phyloP scores from a whole-genome alignment of 2,888 invertebrate species.

The Cantharis flavilabris region DNA sequence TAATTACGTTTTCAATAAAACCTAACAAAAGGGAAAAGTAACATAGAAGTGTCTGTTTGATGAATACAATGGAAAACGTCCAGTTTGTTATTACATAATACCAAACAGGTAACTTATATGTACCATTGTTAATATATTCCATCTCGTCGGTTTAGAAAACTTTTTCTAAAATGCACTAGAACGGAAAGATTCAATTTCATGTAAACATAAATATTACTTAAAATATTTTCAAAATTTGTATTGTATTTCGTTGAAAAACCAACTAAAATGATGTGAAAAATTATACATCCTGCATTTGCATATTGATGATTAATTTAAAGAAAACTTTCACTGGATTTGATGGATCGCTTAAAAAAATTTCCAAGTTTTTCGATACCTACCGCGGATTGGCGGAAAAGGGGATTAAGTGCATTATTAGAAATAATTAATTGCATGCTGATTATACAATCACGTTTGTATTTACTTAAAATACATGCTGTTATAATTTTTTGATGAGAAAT shows the following conservation, averaged over 20 bases:
- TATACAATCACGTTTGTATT: not conserved
- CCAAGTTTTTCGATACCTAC: not conserved
- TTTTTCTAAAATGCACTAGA: conserved; percentile 1
- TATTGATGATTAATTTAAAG: not conserved
- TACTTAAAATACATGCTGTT: not conserved
- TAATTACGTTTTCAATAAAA: not conserved
- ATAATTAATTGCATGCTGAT: too few relatives aligned
- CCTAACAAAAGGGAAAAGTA: not conserved
- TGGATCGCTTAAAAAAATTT: not conserved
- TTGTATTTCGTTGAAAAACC: not conserved
- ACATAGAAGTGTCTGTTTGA: not conserved
- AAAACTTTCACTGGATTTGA: not conserved
- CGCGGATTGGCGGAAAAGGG: not conserved
- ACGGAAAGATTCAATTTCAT: not conserved
- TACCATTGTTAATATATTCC: conserved; percentile 3
- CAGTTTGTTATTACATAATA: not conserved
- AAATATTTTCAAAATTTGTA: not conserved
- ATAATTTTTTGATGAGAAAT: not conserved
- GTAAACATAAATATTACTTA: not conserved
- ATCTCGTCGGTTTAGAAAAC: conserved; percentile 2
- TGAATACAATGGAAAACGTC: not conserved
- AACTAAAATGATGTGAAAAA: not conserved
- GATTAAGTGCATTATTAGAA: not conserved
- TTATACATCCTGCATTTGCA: not conserved
- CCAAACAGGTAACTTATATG: not conserved